Percentiles rank a stretch among this genome's conserved stretches.
Evolutionary conservation across 2,797 vertebrate genomes (phyloP).

Genomic region (Peromyscus eremicus): DNA sequence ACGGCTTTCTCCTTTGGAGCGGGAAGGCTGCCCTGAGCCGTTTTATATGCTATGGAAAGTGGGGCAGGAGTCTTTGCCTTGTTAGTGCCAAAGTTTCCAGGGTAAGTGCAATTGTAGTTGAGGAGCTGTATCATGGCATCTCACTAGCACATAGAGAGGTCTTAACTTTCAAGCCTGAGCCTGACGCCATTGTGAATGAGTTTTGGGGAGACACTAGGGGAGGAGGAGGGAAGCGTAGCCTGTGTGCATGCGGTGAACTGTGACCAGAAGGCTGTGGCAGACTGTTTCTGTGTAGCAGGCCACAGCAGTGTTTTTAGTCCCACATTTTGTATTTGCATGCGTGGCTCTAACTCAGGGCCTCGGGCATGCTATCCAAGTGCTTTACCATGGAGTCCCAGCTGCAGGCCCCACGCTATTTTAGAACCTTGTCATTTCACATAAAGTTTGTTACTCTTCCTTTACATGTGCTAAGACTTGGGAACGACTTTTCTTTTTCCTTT

Average conservation of each 20-base stretch:
- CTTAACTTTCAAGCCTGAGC: neutral
- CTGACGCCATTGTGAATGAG: neutral
- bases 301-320: neutral
- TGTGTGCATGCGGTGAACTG: neutral
- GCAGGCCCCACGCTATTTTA: neutral
- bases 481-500: neutral
- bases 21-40: neutral
- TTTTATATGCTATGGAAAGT: neutral
- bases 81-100: constrained; percentile 25
- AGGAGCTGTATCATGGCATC: neutral
- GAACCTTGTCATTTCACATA: neutral
- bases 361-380: neutral
- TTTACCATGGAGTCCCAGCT: neutral
- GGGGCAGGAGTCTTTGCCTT: neutral
- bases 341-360: neutral
- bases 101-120: neutral
- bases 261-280: neutral
- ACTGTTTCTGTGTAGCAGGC: neutral
- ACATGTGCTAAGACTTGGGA: neutral
- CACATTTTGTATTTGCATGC: neutral
- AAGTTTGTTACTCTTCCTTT: neutral
- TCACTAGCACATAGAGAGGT: neutral
- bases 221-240: neutral
- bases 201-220: neutral
- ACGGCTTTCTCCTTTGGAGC: neutral